Evolutionary conservation across 1,140 invertebrate genomes (phyloP), one percentile per base, ranked within the genome.

Genomic region (Sminthurinus signatus): DNA sequence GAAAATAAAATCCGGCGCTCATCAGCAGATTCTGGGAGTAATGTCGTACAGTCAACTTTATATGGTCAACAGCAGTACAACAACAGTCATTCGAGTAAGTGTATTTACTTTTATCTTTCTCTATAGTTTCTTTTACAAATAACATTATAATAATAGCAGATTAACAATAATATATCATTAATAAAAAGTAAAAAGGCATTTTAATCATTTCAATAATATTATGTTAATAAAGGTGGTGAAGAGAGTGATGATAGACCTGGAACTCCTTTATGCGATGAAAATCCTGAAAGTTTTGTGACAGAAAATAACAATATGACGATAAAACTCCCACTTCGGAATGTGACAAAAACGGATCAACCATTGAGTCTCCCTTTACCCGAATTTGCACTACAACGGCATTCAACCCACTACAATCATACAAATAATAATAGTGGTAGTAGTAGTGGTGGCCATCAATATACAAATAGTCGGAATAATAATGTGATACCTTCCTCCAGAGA

Each of bases 251-350:
- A 72, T 56, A 76, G 88, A 58, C 87, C 89, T 4, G 88, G 88
- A 12, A 91, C 89, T 5, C 89, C 89, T 12, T 77, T 91, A 21
- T 88, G 88, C 68, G 89, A 91, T 76, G 89, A 92, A 73, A 78
- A 85, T 39, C 88, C 88, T 1, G 88, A 90, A 72, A 86, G 86
- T 48, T 68, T 63, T 39, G 23, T 36, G n/a, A 60, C 28, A 55
- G 55, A 59, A 48, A 44, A 61, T 21, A 54, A 50, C 50, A 60
- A 42, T 25, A 43, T 63, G 58, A 71, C 50, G 70, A 68, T 48
- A 57, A 52, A 48, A 39, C 31, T 58, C 39, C 25, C 43, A 60
- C 29, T 48, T 60, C 64, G 52, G 50, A 56, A 62, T 62, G 28
- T 61, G 42, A 43, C 61, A 64, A 73, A 21, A 67, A 61, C 46